A percentile compares a stretch with the other conserved stretches of the same genome.
Evolutionary conservation across 2,888 invertebrate species (phyloP).

Genomic region (Andrena bucephala): DNA sequence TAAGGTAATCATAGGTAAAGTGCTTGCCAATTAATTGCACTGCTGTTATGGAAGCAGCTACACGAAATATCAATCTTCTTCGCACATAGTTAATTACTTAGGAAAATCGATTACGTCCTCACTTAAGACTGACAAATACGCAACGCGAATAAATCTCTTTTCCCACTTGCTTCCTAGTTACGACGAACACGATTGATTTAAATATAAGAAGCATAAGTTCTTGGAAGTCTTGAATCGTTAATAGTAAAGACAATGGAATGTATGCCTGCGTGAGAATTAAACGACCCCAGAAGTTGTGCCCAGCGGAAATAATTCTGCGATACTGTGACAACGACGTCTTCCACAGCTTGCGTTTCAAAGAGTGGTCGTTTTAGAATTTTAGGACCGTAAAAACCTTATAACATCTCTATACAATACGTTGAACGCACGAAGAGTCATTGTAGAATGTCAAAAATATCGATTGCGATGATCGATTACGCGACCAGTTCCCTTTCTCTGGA

Average conservation of each 20-base stretch:
- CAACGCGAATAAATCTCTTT: background rate
- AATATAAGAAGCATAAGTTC: background rate
- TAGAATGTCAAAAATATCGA: slow-evolving; percentile 68
- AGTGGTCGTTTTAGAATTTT: background rate
- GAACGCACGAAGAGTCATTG: slow-evolving; percentile 10
- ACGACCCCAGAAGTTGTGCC: background rate
- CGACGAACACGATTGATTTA: background rate
- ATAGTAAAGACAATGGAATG: background rate
- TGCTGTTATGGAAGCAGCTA: too few species aligned
- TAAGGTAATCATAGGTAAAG: too few species aligned
- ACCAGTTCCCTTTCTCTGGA: slow-evolving; percentile 85
- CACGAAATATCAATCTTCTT: too few species aligned
- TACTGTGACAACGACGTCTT: background rate
- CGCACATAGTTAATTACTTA: background rate
- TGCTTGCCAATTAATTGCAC: too few species aligned
- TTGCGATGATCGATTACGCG: slow-evolving; percentile 73
- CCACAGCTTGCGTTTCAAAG: background rate
- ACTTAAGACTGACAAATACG: background rate
- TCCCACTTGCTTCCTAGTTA: background rate
- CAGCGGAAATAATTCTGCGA: background rate
- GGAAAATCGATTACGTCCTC: background rate
- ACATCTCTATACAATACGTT: slow-evolving; percentile 2
- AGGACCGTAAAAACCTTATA: slow-evolving; percentile 33
- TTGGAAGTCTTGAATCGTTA: background rate
- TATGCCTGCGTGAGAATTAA: background rate